A percentile compares a stretch with the other conserved stretches of the same genome.
phyloP scores from a whole-genome alignment of 2,797 vertebrate genomes.

The Muscicapa striata region DNA sequence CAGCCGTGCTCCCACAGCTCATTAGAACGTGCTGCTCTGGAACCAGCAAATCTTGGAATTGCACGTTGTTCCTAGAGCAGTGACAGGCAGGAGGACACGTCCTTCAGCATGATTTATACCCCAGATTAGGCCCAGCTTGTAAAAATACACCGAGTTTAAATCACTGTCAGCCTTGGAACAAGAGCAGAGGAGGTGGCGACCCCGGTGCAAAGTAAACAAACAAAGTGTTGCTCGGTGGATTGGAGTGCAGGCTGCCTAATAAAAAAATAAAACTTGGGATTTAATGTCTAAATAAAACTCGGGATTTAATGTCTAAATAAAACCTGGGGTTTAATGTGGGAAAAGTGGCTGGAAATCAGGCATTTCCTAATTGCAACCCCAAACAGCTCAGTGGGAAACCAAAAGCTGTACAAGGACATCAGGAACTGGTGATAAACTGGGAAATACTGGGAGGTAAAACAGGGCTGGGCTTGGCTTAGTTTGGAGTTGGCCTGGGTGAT shows the following conservation, averaged over 20 bases:
- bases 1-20: neutral
- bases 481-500: rapidly evolving
- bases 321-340: neutral
- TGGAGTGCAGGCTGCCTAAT: neutral
- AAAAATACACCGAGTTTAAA: conserved; percentile 60
- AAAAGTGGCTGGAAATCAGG: neutral
- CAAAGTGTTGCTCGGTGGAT: neutral
- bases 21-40: neutral
- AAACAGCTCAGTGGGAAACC: neutral
- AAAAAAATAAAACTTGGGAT: neutral
- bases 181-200: conserved; percentile 3
- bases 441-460: neutral
- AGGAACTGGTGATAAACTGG: neutral
- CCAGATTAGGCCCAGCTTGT: conserved; percentile 32
- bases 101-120: conserved; percentile 64
- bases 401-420: neutral
- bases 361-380: neutral
- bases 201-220: neutral
- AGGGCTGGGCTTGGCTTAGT: neutral
- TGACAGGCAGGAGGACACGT: conserved; percentile 59
- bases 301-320: neutral
- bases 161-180: conserved; percentile 60
- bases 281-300: neutral
- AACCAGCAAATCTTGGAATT: neutral
- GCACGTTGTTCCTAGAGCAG: neutral